These are phyloP conservation scores for Drosophila pseudotakahashii DNA, from an alignment of 2,888 invertebrate species.

Conservation along the genomic window DNA sequence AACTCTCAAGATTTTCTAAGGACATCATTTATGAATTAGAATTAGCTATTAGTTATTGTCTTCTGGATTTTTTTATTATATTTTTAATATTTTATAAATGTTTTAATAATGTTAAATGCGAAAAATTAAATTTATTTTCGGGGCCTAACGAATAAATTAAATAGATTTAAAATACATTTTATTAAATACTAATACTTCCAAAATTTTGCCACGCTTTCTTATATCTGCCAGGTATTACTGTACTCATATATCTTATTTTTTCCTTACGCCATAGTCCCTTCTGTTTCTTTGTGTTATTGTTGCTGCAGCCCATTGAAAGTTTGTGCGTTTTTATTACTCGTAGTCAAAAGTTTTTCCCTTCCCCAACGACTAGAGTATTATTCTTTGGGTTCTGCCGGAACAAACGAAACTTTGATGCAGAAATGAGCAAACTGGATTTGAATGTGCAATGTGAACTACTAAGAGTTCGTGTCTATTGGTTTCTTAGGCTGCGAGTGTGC, in stretches of 20 bases:
- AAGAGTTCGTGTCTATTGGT: constrained; percentile 8
- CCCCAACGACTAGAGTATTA: constrained; percentile 53
- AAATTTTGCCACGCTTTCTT: too few relatives aligned
- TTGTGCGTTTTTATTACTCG: constrained; percentile 78
- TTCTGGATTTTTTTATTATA: too few relatives aligned
- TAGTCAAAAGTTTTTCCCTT: constrained; percentile 55
- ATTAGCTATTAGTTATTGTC: too few relatives aligned
- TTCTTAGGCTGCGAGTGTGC: constrained; percentile 3
- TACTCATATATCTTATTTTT: background rate
- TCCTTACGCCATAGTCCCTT: constrained; percentile 7
- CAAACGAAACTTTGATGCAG: constrained; percentile 40
- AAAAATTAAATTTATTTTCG: too few relatives aligned
- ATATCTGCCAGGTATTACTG: background rate
- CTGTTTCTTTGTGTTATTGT: constrained; percentile 40
- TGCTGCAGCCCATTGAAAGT: constrained; percentile 73
- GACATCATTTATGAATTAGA: too few relatives aligned
- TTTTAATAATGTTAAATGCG: too few relatives aligned
- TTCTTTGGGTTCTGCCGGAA: constrained; percentile 47
- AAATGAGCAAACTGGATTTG: constrained; percentile 39
- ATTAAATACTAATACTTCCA: too few relatives aligned
- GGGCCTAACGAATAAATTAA: too few relatives aligned
- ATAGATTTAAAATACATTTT: too few relatives aligned
- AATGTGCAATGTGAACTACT: constrained; percentile 34
- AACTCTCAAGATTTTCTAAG: too few relatives aligned
- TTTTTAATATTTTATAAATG: too few relatives aligned